Evolutionary conservation across 1,140 invertebrate species (phyloP).

Genomic region (Neotoxoptera formosana): DNA sequence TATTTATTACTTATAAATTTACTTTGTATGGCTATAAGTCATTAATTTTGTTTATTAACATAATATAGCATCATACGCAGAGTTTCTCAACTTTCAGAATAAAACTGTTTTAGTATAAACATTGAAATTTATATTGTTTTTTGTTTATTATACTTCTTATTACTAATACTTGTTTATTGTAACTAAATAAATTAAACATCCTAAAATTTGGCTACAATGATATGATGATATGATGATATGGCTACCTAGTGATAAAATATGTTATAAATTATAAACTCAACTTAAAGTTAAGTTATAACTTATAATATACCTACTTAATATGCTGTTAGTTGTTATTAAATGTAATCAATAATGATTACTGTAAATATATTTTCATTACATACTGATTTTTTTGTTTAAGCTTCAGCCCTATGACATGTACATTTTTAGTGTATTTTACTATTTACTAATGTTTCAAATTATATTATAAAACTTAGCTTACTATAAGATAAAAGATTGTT

Average conservation of each 20-base stretch:
- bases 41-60: not conserved
- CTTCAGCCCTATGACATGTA: not conserved
- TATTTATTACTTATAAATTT: not conserved
- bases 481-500: not conserved
- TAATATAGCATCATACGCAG: not conserved
- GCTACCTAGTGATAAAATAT: not conserved
- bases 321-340: too few species aligned
- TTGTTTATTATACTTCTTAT: too few species aligned
- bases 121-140: too few species aligned
- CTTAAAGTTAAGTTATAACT: too few species aligned
- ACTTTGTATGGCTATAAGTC: not conserved
- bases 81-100: not conserved
- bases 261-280: too few species aligned
- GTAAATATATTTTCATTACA: too few species aligned
- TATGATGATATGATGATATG: too few species aligned
- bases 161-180: not conserved
- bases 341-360: not conserved
- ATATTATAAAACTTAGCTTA: not conserved
- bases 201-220: too few species aligned
- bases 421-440: not conserved
- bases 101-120: too few species aligned
- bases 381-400: not conserved
- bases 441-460: not conserved
- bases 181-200: not conserved
- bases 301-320: too few species aligned